Evolutionary conservation across 2,113 vertebrate species (phyloP).

Genomic region (Cepphus grylle): DNA sequence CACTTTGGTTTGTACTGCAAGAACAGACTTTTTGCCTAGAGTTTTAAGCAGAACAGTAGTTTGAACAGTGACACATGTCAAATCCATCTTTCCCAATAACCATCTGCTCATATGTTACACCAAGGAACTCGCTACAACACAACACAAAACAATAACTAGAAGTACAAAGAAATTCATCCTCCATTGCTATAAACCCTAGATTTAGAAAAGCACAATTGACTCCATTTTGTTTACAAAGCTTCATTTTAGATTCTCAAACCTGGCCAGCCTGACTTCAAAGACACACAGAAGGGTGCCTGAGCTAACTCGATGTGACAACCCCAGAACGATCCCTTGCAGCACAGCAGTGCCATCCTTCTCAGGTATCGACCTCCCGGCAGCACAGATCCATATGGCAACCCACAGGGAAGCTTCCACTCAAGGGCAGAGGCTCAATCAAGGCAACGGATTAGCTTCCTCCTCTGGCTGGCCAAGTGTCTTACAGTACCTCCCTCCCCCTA

Average conservation of each 20-base stretch:
- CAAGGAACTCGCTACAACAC: background rate
- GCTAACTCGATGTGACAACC: background rate
- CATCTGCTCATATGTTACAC: background rate
- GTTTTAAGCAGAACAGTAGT: background rate
- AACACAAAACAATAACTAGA: background rate
- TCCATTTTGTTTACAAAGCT: background rate
- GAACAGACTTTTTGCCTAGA: background rate
- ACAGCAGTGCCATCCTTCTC: constrained; percentile 24
- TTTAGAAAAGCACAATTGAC: background rate
- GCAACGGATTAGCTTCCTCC: background rate
- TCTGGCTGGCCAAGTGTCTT: background rate
- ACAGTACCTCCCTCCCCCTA: background rate
- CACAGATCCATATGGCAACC: background rate
- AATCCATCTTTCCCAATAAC: background rate
- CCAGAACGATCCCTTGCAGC: background rate
- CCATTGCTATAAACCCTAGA: background rate
- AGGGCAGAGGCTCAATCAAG: background rate
- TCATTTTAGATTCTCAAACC: background rate
- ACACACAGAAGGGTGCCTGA: background rate
- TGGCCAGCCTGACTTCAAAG: constrained; percentile 20
- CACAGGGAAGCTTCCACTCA: constrained; percentile 1
- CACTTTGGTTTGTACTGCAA: background rate
- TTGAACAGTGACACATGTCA: background rate
- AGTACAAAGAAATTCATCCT: background rate
- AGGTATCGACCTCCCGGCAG: background rate